Conservation (phyloP, 2,797 vertebrate genomes). For the Merluccius polli region DNA sequence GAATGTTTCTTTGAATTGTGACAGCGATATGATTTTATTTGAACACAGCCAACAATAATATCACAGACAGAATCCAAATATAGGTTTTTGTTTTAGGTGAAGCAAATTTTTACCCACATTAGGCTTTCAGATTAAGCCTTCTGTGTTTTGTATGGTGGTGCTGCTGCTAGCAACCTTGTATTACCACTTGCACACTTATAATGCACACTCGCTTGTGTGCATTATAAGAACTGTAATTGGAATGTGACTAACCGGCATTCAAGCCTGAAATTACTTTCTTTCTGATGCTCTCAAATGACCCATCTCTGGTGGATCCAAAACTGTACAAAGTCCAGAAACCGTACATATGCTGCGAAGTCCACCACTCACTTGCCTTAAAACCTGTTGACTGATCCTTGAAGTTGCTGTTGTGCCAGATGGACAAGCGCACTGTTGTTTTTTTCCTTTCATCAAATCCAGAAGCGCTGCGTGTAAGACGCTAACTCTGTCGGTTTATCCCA, state of each 20-base stretch:
- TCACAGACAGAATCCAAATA: not conserved
- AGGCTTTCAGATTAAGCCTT: not conserved
- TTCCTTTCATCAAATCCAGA: not conserved
- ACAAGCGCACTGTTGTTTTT: not conserved
- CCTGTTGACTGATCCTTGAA: not conserved
- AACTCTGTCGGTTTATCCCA: too few species aligned
- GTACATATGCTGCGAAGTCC: not conserved
- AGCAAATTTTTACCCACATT: not conserved
- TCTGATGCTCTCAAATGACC: too few species aligned
- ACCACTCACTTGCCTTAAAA: not conserved
- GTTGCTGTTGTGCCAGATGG: not conserved
- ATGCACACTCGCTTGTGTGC: conserved; percentile 5
- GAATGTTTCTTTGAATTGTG: not conserved
- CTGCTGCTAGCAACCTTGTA: not conserved
- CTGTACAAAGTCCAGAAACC: too few species aligned
- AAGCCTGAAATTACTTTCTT: not conserved
- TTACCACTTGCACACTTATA: not conserved
- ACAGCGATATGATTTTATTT: not conserved
- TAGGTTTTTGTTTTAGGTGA: not conserved
- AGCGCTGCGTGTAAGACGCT: not conserved
- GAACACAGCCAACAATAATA: not conserved
- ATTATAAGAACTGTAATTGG: not conserved
- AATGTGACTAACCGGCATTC: not conserved
- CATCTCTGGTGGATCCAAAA: not conserved
- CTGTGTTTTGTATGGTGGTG: not conserved